A percentile compares a stretch with the other conserved stretches of the same genome.
Evolutionary conservation across 2,888 invertebrate species (phyloP).

Genomic region (Chymomyza caudatula): DNA sequence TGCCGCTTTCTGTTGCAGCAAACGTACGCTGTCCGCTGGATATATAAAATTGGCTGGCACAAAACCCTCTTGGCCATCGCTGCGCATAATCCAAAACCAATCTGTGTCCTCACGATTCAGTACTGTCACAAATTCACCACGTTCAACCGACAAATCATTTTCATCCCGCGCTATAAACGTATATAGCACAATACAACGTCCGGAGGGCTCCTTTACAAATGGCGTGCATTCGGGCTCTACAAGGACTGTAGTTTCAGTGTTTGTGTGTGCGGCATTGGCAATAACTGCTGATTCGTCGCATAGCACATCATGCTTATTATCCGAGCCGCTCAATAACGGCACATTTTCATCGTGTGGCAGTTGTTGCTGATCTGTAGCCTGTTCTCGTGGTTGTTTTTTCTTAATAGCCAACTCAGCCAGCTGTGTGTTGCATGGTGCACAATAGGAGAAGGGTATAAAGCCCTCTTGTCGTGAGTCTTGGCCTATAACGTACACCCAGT

Average conservation of each 20-base stretch:
- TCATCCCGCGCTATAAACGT: slow-evolving; percentile 95
- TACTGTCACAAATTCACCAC: slow-evolving; percentile 97
- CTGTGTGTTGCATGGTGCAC: slow-evolving; percentile 87
- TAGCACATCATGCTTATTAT: slow-evolving; percentile 68
- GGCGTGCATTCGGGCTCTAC: slow-evolving; percentile 82
- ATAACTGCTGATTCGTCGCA: slow-evolving; percentile 63
- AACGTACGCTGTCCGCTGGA: slow-evolving; percentile 87
- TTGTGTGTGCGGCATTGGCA: slow-evolving; percentile 59
- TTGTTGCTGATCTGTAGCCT: slow-evolving; percentile 51
- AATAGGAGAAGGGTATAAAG: slow-evolving; percentile 96
- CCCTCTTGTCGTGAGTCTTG: slow-evolving; percentile 94
- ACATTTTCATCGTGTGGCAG: slow-evolving; percentile 54
- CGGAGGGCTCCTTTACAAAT: slow-evolving; percentile 90
- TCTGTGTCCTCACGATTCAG: slow-evolving; percentile 96
- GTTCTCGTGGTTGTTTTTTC: slow-evolving; percentile 90
- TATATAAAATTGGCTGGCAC: slow-evolving; percentile 96
- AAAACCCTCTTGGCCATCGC: slow-evolving; percentile 96
- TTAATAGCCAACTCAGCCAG: slow-evolving; percentile 90
- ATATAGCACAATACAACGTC: slow-evolving; percentile 94
- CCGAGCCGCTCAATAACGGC: slow-evolving; percentile 53
- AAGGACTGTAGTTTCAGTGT: slow-evolving; percentile 73
- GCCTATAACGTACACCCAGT: slow-evolving; percentile 97
- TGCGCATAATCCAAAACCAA: slow-evolving; percentile 97
- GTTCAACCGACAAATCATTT: slow-evolving; percentile 94
- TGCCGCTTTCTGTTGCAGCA: slow-evolving; percentile 45